Conservation (phyloP, 2,888 invertebrate species). For the Cinara cedri region DNA sequence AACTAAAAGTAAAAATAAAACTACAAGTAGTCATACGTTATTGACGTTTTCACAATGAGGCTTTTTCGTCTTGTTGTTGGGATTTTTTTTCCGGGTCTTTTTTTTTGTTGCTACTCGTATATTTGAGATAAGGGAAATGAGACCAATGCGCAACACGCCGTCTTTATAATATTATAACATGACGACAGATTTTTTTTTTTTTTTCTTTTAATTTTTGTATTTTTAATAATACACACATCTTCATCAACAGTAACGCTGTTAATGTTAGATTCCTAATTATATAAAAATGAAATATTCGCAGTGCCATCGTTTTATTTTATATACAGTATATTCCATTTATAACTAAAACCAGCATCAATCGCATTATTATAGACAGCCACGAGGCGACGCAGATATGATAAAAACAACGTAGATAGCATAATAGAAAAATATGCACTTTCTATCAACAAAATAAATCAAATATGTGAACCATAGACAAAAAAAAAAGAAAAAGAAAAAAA, state of each 20-base stretch:
- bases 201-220: background rate
- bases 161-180: background rate
- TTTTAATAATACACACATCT: background rate
- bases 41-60: too few relatives aligned
- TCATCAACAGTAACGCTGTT: too few relatives aligned
- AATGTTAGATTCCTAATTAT: background rate
- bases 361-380: background rate
- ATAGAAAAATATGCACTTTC: background rate
- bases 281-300: background rate
- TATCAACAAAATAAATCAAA: constrained; percentile 13
- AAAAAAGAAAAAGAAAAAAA: background rate
- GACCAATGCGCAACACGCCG: too few relatives aligned
- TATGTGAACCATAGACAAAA: background rate
- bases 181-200: background rate
- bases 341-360: background rate
- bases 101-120: too few relatives aligned
- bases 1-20: too few relatives aligned
- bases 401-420: background rate
- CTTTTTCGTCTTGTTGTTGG: too few relatives aligned
- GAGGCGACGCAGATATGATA: too few relatives aligned
- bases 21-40: too few relatives aligned
- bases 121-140: too few relatives aligned
- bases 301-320: background rate
- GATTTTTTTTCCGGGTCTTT: too few relatives aligned
- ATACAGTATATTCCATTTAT: background rate